Base-by-base conservation (phyloP, 2,888 invertebrate genomes). In the Erynnis tages region DNA sequence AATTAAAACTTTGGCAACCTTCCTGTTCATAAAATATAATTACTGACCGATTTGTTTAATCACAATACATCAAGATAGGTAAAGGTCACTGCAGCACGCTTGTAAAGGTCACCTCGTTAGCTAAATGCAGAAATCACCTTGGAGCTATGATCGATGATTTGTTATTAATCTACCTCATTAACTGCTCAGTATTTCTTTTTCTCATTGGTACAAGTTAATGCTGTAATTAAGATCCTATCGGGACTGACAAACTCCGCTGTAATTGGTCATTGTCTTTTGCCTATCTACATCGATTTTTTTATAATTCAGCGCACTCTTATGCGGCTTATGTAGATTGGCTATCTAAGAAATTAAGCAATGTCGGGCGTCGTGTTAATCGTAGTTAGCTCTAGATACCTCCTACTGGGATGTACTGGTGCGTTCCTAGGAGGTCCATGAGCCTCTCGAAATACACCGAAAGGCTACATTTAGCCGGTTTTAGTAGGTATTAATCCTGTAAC, bases 41-140 rank as follows among this genome's bases (percentile, higher is more conserved):
- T 52, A 44, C 21, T 30, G 21, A 52, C 41, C 41, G 34, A 52
- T 44, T 37, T 32, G 21, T 44, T 43, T 52, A 38, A 52, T 38
- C 37, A 47, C 34, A 45, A 27, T 46, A 16, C 16, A 46, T 38
- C 38, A 30, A 30, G 30, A 45, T 53, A 38, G 14, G 23, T 50
- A 17, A 43, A 43, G 27, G 35, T 43, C 34, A 27, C 5, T 16
- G 27, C 25, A 30, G 17, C 25, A 14, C 21, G 23, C 35, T 44
- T 52, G 37, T 11, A 53, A 53, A 53, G 52, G 52, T 53, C 30
- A 29, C 17, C 45, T 53, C 38, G 52, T 53, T 53, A 53, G 38
- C 16, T 38, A 10, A 44, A 35, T 44, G 17, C 52, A 37, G 29
- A 44, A 45, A 30, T 35, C 43, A 29, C 45, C 52, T 53, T 53